Evolutionary conservation across 1,140 invertebrate genomes (phyloP).

Genomic region (Cheumatopsyche charites): DNA sequence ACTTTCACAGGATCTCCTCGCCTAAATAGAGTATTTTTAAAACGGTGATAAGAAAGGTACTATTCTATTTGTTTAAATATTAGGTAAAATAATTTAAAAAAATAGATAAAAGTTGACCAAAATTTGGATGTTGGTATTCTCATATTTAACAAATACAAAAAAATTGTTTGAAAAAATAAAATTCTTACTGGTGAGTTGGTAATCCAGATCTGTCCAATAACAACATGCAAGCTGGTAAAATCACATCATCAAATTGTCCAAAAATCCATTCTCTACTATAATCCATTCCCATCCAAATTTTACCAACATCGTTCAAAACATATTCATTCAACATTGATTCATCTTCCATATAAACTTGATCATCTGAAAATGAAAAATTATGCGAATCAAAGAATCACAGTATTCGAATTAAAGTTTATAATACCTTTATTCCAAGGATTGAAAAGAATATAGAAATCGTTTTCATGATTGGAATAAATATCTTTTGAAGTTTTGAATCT

Average conservation of each 20-base stretch:
- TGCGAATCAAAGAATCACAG: too few species aligned
- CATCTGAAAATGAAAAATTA: conserved; percentile 57
- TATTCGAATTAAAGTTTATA: too few species aligned
- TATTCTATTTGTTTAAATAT: too few species aligned
- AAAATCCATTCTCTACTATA: conserved; percentile 75
- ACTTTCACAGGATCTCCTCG: conserved; percentile 77
- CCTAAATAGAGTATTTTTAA: conserved; percentile 49
- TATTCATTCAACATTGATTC: conserved; percentile 69
- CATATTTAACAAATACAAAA: too few species aligned
- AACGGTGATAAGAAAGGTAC: too few species aligned
- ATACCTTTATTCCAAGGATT: conserved; percentile 83
- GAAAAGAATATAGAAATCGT: conserved; percentile 78
- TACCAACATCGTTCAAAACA: conserved; percentile 73
- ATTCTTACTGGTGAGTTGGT: conserved; percentile 58
- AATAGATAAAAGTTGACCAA: too few species aligned
- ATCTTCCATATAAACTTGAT: conserved; percentile 71
- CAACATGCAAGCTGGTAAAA: conserved; percentile 67
- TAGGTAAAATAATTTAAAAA: too few species aligned
- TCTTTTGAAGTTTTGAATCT: conserved; percentile 52
- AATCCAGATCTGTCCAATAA: conserved; percentile 66
- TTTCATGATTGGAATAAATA: conserved; percentile 59
- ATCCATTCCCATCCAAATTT: conserved; percentile 76
- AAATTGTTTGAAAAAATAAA: too few species aligned
- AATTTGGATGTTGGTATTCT: too few species aligned
- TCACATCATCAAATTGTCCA: conserved; percentile 71